Evolutionary conservation across 2,113 vertebrate species (phyloP).

Genomic region (Cephalophus harveyi): DNA sequence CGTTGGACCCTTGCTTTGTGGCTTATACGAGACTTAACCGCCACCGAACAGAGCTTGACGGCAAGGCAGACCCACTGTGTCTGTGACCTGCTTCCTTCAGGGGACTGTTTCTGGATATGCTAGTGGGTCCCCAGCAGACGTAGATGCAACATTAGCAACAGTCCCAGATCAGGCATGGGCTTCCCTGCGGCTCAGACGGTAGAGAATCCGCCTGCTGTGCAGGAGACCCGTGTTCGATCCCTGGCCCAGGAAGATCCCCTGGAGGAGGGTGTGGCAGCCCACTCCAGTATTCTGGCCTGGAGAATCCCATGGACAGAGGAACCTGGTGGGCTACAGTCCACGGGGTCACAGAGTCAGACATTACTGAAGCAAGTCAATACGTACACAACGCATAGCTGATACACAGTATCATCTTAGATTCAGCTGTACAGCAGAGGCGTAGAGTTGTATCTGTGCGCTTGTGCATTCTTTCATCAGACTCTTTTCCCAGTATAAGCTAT

Average conservation of each 20-base stretch:
- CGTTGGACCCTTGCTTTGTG: accelerated
- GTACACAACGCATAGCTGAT: accelerated
- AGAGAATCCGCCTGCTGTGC: neutral
- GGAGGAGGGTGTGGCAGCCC: neutral
- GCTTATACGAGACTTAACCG: neutral
- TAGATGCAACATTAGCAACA: accelerated
- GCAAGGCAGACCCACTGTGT: neutral
- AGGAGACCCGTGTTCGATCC: accelerated
- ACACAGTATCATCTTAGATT: neutral
- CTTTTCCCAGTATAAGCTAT: neutral
- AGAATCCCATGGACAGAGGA: neutral
- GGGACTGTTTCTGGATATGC: neutral
- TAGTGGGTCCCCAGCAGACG: accelerated
- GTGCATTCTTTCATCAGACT: neutral
- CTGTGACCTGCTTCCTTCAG: neutral
- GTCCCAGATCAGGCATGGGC: no score
- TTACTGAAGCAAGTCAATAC: accelerated
- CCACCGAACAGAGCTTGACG: neutral
- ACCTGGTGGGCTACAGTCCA: neutral
- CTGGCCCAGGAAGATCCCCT: neutral
- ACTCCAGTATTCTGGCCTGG: neutral
- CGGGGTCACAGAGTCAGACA: neutral
- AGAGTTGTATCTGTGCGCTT: neutral
- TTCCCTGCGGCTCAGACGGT: neutral
- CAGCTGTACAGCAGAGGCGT: neutral